phyloP scores from a whole-genome alignment of 2,888 invertebrate species.

The Spilosoma lubricipeda region DNA sequence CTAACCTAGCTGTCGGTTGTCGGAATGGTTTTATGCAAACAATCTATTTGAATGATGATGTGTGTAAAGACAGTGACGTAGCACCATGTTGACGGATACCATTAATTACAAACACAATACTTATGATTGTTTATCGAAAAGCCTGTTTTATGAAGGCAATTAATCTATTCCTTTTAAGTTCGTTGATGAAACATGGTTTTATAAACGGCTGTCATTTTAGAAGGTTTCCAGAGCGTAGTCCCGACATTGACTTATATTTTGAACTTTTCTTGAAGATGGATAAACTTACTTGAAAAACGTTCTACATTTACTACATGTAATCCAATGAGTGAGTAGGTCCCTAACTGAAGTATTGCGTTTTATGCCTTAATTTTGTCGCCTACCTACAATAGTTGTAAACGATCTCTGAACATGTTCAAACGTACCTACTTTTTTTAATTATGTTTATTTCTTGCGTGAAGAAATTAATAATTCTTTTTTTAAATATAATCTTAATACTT shows the following conservation, averaged over 20 bases:
- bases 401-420: too few relatives aligned
- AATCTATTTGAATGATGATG: constrained; percentile 5
- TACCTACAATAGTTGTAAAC: too few relatives aligned
- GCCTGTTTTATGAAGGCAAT: not conserved
- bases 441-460: too few relatives aligned
- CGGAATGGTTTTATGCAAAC: constrained; percentile 1
- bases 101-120: not conserved
- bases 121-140: not conserved
- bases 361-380: too few relatives aligned
- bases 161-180: not conserved
- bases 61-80: constrained; percentile 2
- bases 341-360: too few relatives aligned
- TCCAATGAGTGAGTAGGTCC: too few relatives aligned
- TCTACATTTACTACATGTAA: too few relatives aligned
- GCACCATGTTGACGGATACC: not conserved
- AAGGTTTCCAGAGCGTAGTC: not conserved
- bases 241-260: not conserved
- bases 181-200: not conserved
- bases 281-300: too few relatives aligned
- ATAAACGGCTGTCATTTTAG: not conserved
- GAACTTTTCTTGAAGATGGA: not conserved
- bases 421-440: too few relatives aligned
- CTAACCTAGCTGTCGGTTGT: not conserved
- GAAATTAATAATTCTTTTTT: too few relatives aligned
- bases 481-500: too few relatives aligned